Base-by-base conservation (phyloP, 2,113 vertebrate genomes). In the Syngnathus floridae region DNA sequence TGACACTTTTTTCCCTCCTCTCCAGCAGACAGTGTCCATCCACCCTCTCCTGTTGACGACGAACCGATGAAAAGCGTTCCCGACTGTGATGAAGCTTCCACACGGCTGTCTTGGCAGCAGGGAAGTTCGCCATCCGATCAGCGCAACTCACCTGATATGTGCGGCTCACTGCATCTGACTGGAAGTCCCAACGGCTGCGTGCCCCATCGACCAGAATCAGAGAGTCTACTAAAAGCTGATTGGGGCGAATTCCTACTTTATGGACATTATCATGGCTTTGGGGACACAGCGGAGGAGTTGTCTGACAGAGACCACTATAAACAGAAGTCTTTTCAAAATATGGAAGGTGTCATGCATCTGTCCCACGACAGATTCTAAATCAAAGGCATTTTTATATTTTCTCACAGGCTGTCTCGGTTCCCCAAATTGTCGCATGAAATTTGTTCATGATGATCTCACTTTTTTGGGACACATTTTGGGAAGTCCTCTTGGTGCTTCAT, bases 251-350 rank as follows among this genome's bases (percentile, higher is more conserved):
- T 83, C 37, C 84, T 97, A 87, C 92, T 90, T 51, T 99, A 96
- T 40, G 95, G 96, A 74, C 92, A 97, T 83, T 95, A 93, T 58
- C 96, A 99, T 3, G 96, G 96, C 31, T 98, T 97, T 14, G 96
- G 96, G 51, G 96, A 99, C 88, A 98, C 96, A 0, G 96, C 96
- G 0, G 96, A 99, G 75, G 95, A 95, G 81, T 91, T 98, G 81
- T 91, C 92, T 0, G 93, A 95, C 40, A 87, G 83, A 62, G 90
- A 89, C 57, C 74, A 80, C n/a, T 58, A 86, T 1, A 92, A 91
- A 65, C 88, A 88, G 69, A 80, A 84, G 2, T 91, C 91, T 0
- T 85, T 91, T 76, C 90, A 88, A 46, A 90, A 90, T 4, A 79
- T 89, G 70, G 81, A 90, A 67, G 89, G 90, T 66, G 70, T 88